These are phyloP conservation scores for Liodrosophila aerea DNA, from an alignment of 2,888 invertebrate species.

Conservation along the genomic window DNA sequence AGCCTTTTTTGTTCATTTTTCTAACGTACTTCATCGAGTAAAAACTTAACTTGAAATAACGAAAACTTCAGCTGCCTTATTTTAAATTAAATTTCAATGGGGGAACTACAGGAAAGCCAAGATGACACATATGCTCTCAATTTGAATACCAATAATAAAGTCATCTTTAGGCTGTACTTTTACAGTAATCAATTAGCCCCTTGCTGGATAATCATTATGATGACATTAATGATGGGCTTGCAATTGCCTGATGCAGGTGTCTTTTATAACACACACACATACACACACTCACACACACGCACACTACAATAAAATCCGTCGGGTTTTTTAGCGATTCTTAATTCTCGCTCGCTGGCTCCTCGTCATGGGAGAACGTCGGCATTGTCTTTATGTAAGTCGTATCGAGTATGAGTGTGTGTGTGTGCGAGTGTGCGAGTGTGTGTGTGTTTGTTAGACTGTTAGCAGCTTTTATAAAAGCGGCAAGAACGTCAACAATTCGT, in stretches of 20 bases:
- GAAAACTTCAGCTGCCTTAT: too few species aligned
- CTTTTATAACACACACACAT: conserved; percentile 25
- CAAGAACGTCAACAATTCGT: conserved; percentile 55
- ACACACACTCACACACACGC: conserved; percentile 2
- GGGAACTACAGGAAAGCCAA: not conserved
- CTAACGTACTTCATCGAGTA: too few species aligned
- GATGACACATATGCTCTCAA: not conserved
- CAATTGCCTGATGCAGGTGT: conserved; percentile 35
- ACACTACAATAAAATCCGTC: conserved; percentile 4
- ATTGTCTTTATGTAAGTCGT: conserved; percentile 46
- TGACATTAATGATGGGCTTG: conserved; percentile 5
- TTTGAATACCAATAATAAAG: not conserved
- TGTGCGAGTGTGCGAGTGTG: conserved; percentile 13
- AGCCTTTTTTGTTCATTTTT: too few species aligned
- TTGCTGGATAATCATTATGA: conserved; percentile 12
- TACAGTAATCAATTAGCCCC: conserved; percentile 15
- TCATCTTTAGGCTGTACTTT: conserved; percentile 9
- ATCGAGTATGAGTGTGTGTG: not conserved
- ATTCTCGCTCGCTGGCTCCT: too few species aligned
- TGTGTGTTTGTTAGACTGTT: conserved; percentile 14
- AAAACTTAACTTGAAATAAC: too few species aligned
- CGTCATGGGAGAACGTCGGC: conserved; percentile 37
- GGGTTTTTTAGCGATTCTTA: conserved; percentile 31
- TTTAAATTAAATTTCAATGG: not conserved
- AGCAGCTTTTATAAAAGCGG: conserved; percentile 78